Conservation (phyloP, 2,113 vertebrate species). For the Addax nasomaculatus region DNA sequence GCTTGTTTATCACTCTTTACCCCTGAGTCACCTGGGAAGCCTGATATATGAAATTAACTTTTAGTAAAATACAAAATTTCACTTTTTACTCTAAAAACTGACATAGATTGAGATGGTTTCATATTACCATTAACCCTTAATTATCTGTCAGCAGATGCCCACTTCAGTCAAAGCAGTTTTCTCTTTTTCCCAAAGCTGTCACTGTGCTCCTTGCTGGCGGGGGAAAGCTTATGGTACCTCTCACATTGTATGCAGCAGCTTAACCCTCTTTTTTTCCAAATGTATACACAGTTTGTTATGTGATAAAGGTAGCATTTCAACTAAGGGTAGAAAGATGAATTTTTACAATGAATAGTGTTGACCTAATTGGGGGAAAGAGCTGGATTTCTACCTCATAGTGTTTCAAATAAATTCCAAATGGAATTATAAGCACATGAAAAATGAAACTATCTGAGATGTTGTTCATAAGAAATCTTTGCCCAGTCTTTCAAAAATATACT, state of each 20-base stretch:
- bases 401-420: neutral
- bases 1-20: neutral
- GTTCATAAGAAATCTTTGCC: neutral
- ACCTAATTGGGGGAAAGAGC: neutral
- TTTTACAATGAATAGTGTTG: neutral
- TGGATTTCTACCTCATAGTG: neutral
- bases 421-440: neutral
- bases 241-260: neutral
- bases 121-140: neutral
- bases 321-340: neutral
- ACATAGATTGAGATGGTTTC: neutral
- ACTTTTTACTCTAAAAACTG: neutral
- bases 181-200: neutral
- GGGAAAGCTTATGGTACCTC: neutral
- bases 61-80: neutral
- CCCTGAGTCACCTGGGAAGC: neutral
- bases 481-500: neutral
- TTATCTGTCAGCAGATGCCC: neutral
- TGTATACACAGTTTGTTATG: neutral
- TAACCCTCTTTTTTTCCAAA: neutral
- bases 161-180: neutral
- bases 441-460: neutral
- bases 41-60: neutral
- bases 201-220: fast-evolving
- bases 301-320: neutral